Base-by-base conservation (phyloP, 2,888 invertebrate genomes). In the Ecliptopera silaceata region DNA sequence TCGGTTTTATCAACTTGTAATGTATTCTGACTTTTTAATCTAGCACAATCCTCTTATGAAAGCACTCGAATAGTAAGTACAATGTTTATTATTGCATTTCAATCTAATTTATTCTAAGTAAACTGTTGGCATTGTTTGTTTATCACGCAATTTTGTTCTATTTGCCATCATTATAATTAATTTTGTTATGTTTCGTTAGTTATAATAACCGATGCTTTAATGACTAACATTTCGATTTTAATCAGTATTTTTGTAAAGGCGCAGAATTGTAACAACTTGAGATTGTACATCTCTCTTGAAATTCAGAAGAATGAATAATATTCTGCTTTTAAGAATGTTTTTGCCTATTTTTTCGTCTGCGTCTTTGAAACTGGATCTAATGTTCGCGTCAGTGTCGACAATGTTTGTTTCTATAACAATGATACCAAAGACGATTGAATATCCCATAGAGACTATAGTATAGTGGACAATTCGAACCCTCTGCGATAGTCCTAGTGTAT, bases 371-470 rank as follows among this genome's bases (percentile, higher is more conserved):
- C 49, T 53, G 59, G 45, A 54, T 56, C 38, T 50, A 44, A 51
- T 72, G 80, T 80, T 81, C 75, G 79, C 75, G 73, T 73, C 74
- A 64, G 69, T 73, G 74, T 82, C 73, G 74, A 77, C 74, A 74
- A 75, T 74, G 71, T 79, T 82, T 77, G 80, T 76, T 83, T 86
- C 80, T 84, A 77, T 86, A 85, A 85, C 82, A 83, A 83, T 88
- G 80, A 91, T 91, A 91, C 91, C 91, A 91, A 91, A 91, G 91
- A 91, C 84, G 82, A 83, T 89, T 84, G 89, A 90, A 88, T 89
- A 89, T 89, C 90, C 86, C 82, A 75, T 81, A 84, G 82, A 84
- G 80, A 73, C 79, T 84, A 72, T 76, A 75, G 75, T 75, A 80
- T 74, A 75, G 79, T 73, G 80, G 74, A 64, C 55, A 64, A 73